Percentiles rank a stretch among this genome's conserved stretches.
Conservation (phyloP, 1,140 invertebrate species). For the Pectinophora gossypiella region DNA sequence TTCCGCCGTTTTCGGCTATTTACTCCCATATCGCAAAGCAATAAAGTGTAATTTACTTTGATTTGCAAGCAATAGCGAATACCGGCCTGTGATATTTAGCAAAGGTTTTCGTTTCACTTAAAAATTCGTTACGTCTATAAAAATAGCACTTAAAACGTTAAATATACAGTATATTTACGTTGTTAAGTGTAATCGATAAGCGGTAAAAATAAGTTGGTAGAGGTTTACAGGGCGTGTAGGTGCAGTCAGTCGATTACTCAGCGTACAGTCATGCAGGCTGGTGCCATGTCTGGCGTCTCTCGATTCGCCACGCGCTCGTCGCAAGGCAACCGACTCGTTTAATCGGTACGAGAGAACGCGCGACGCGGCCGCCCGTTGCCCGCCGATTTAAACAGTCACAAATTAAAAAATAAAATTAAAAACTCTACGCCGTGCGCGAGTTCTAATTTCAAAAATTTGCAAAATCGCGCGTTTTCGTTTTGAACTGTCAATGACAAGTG, state of each 20-base stretch:
- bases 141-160: no score
- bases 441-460: slow-evolving; percentile 19
- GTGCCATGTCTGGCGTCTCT: slow-evolving; percentile 18
- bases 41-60: no score
- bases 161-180: no score
- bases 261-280: slow-evolving; percentile 45
- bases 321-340: slow-evolving; percentile 59
- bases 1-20: no score
- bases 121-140: no score
- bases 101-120: no score
- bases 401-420: slow-evolving; percentile 2
- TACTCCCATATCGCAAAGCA: no score
- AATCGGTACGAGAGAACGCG: slow-evolving; percentile 36
- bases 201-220: no score
- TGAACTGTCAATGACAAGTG: slow-evolving; percentile 29
- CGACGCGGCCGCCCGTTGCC: slow-evolving; percentile 4
- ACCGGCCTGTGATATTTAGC: no score
- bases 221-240: slow-evolving; percentile 33
- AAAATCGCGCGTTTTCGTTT: not conserved
- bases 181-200: no score
- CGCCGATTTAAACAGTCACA: no score
- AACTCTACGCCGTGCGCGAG: not conserved
- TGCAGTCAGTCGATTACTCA: slow-evolving; percentile 53
- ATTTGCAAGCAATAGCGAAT: no score
- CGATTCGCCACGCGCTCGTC: slow-evolving; percentile 35